phyloP scores from a whole-genome alignment of 2,888 invertebrate genomes.

The Parnassius apollo region DNA sequence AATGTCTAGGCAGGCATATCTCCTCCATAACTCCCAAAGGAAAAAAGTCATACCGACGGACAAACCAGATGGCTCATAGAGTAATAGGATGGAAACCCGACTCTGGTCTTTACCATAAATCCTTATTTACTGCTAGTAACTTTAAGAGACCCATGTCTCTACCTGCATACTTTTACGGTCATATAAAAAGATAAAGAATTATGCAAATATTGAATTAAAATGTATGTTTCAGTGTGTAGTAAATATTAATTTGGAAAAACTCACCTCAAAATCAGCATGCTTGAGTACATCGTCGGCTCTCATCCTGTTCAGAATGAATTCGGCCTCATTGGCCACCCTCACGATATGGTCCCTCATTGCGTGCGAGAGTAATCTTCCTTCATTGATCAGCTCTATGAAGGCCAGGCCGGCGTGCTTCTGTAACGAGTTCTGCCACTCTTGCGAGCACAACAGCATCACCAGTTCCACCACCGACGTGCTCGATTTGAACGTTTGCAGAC shows the following conservation, averaged over 20 bases:
- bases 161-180: no score
- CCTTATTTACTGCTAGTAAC: no score
- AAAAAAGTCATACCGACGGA: no score
- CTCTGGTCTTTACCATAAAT: no score
- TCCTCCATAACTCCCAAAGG: no score
- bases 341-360: conserved; percentile 99
- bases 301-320: conserved; percentile 99
- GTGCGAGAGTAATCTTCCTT: conserved; percentile 97
- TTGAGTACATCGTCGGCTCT: conserved; percentile 99
- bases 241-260: neutral
- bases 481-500: conserved; percentile 97
- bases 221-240: no score
- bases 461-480: conserved; percentile 98
- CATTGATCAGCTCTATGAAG: conserved; percentile 99
- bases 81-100: no score
- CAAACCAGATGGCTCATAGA: no score
- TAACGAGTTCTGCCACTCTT: conserved; percentile 99
- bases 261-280: conserved; percentile 96
- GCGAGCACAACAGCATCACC: conserved; percentile 99
- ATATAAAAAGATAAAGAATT: no score
- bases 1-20: no score
- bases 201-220: no score
- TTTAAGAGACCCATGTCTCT: no score
- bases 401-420: conserved; percentile 99
- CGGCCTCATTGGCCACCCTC: conserved; percentile 99